These are phyloP conservation scores for Spodoptera frugiperda DNA, from an alignment of 1,140 invertebrate genomes.

Conservation along the genomic window DNA sequence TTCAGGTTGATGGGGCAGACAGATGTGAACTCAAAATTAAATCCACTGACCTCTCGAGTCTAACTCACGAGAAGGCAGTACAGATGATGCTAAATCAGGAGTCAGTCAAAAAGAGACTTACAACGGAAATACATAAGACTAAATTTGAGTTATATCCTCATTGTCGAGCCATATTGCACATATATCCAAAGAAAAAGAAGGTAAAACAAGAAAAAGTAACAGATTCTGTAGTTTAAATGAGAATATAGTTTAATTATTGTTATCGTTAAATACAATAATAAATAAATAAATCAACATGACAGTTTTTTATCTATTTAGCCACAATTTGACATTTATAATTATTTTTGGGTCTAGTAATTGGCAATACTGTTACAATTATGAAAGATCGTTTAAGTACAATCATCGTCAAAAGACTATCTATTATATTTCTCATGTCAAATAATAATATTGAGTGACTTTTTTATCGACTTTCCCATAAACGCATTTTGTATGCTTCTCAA, in stretches of 20 bases:
- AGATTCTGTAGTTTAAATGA: neutral
- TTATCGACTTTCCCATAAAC: too few species aligned
- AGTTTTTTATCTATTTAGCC: neutral
- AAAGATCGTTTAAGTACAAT: too few species aligned
- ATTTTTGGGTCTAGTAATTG: too few species aligned
- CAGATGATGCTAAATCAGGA: conserved; percentile 68
- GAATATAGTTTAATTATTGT: neutral
- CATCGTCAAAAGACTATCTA: too few species aligned
- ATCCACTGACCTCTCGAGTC: conserved; percentile 62
- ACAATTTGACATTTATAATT: neutral
- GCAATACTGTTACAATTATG: too few species aligned
- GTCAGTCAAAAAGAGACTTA: conserved; percentile 61
- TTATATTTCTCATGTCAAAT: too few species aligned
- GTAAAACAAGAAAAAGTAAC: neutral
- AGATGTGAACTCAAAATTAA: conserved; percentile 78
- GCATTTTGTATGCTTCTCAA: too few species aligned
- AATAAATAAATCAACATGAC: too few species aligned
- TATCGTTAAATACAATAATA: neutral
- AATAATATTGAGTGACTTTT: too few species aligned
- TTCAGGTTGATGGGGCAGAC: conserved; percentile 78
- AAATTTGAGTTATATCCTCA: conserved; percentile 75
- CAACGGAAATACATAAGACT: conserved; percentile 65
- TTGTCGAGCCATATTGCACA: conserved; percentile 74
- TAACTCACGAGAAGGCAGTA: conserved; percentile 67
- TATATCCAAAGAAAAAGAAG: conserved; percentile 63